Conservation (phyloP, 1,140 invertebrate genomes). For the Panagrolaimus sp. region DNA sequence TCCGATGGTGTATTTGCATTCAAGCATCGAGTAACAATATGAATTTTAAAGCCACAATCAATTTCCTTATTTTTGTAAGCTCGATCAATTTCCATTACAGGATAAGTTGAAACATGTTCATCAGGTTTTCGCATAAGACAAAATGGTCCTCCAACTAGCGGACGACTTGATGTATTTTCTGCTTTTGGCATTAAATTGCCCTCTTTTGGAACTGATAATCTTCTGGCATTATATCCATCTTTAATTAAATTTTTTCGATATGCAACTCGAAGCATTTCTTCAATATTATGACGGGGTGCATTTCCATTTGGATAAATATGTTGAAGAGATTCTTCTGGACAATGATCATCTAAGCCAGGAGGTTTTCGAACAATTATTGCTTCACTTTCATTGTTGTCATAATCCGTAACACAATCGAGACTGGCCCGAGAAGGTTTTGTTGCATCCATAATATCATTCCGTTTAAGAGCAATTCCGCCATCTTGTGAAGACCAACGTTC, state of each 20-base stretch:
- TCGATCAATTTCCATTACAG: conserved; percentile 52
- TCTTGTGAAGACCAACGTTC: conserved; percentile 36
- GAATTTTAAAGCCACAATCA: conserved; percentile 46
- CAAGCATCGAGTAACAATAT: conserved; percentile 36
- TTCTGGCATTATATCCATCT: conserved; percentile 50
- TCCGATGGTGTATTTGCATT: conserved; percentile 26
- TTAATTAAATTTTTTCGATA: conserved; percentile 42
- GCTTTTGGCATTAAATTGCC: conserved; percentile 35
- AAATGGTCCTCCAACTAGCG: conserved; percentile 42
- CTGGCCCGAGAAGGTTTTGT: not conserved
- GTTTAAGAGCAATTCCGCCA: conserved; percentile 4
- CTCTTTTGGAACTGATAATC: conserved; percentile 20
- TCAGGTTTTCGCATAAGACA: conserved; percentile 36
- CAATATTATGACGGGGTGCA: conserved; percentile 50
- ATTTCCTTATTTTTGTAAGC: conserved; percentile 51
- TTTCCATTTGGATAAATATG: conserved; percentile 37
- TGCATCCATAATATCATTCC: not conserved
- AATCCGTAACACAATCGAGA: not conserved
- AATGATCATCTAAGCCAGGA: conserved; percentile 49
- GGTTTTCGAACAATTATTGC: conserved; percentile 40
- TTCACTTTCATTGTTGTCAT: not conserved
- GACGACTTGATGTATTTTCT: conserved; percentile 30
- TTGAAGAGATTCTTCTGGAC: conserved; percentile 36
- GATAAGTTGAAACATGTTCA: conserved; percentile 47
- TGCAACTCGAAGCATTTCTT: conserved; percentile 43